Evolutionary conservation across 2,888 invertebrate species (phyloP).

Genomic region (Cheilosia impressa): DNA sequence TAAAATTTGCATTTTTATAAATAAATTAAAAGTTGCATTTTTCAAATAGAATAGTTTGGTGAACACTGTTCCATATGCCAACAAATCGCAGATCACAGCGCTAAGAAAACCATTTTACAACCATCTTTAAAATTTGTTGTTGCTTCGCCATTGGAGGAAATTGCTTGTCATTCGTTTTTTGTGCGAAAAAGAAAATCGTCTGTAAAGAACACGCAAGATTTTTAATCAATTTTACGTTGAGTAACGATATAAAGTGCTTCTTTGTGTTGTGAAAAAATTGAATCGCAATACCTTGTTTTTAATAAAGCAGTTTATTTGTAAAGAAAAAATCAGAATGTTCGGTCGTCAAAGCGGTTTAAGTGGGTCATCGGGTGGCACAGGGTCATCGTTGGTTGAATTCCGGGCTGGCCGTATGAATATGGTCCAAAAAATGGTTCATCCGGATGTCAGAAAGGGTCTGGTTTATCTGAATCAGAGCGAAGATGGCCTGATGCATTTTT

Average conservation of each 20-base stretch:
- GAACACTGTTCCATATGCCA: not conserved
- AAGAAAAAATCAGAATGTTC: constrained; percentile 80
- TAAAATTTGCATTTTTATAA: no score
- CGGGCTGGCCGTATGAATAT: constrained; percentile 98
- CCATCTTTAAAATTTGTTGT: constrained; percentile 62
- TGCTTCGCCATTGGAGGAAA: constrained; percentile 54
- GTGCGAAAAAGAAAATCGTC: constrained; percentile 37
- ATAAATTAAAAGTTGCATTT: no score
- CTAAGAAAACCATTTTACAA: constrained; percentile 15
- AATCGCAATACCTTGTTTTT: not conserved
- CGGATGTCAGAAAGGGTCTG: constrained; percentile 97
- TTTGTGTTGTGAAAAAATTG: constrained; percentile 20
- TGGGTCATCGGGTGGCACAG: constrained; percentile 91
- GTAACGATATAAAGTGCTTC: not conserved
- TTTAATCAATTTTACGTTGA: constrained; percentile 30
- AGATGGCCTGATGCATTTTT: constrained; percentile 99
- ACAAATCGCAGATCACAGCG: not conserved
- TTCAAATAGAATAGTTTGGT: not conserved
- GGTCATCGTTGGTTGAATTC: constrained; percentile 96
- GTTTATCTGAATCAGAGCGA: constrained; percentile 98
- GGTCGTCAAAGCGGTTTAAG: constrained; percentile 86
- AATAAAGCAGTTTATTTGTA: not conserved
- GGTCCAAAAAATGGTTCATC: constrained; percentile 94
- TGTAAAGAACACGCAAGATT: constrained; percentile 21
- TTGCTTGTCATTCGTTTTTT: constrained; percentile 68